phyloP scores from a whole-genome alignment of 2,797 vertebrate genomes.

The Cossypha niveicapilla region DNA sequence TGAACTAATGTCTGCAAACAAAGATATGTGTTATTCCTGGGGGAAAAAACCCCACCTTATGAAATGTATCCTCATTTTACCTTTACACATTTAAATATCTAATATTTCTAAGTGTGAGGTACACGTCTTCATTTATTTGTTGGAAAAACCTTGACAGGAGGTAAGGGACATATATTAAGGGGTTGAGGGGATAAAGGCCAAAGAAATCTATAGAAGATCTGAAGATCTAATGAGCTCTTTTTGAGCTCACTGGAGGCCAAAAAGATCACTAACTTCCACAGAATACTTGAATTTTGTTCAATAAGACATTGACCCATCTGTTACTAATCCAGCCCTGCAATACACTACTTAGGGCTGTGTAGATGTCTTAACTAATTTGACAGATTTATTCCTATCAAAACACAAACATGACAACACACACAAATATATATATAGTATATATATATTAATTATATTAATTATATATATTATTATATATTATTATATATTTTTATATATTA shows the following conservation, averaged over 20 bases:
- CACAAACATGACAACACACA: not conserved
- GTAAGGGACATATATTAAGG: not conserved
- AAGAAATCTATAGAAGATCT: not conserved
- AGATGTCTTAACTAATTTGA: not conserved
- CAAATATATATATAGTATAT: no score
- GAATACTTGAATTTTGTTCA: not conserved
- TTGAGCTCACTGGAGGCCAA: not conserved
- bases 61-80: not conserved
- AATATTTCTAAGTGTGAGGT: not conserved
- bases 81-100: not conserved
- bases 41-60: accelerated
- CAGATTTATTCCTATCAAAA: not conserved
- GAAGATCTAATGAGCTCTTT: not conserved
- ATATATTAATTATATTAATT: no score
- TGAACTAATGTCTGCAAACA: not conserved
- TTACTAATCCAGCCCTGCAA: not conserved
- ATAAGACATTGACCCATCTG: not conserved
- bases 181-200: not conserved
- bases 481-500: no score
- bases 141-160: not conserved
- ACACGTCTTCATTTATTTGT: accelerated
- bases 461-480: no score
- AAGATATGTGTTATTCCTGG: not conserved
- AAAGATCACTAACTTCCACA: not conserved
- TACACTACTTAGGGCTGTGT: not conserved